Percentiles rank a stretch among this genome's conserved stretches.
phyloP scores from a whole-genome alignment of 2,113 vertebrate species.

The Pycnonotus jocosus region DNA sequence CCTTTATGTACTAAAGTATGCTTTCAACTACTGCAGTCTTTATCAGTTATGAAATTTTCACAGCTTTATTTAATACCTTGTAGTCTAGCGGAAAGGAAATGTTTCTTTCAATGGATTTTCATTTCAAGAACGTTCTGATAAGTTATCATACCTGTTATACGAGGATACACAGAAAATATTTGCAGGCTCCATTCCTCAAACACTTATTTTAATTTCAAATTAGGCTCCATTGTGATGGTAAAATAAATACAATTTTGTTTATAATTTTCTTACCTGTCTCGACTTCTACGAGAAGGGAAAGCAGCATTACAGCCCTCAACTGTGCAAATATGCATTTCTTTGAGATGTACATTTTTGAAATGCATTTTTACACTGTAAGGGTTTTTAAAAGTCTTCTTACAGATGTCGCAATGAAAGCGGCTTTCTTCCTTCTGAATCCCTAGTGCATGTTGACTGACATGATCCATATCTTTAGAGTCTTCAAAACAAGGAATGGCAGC shows the following conservation, averaged over 20 bases:
- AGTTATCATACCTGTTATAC: slow-evolving; percentile 10
- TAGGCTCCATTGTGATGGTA: slow-evolving; percentile 47
- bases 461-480: slow-evolving; percentile 69
- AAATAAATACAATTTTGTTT: slow-evolving; percentile 45
- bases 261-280: slow-evolving; percentile 88
- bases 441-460: slow-evolving; percentile 53
- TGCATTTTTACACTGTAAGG: slow-evolving; percentile 91
- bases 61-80: slow-evolving; percentile 9
- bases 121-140: slow-evolving; percentile 41
- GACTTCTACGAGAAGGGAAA: slow-evolving; percentile 91
- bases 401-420: slow-evolving; percentile 88
- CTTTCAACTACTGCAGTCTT: slow-evolving; percentile 16
- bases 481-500: slow-evolving; percentile 68
- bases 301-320: slow-evolving; percentile 89
- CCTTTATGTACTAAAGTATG: slow-evolving; percentile 12
- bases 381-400: slow-evolving; percentile 93
- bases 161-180: slow-evolving; percentile 45
- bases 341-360: slow-evolving; percentile 89
- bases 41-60: slow-evolving; percentile 31
- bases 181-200: slow-evolving; percentile 29
- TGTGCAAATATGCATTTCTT: slow-evolving; percentile 89
- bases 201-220: slow-evolving; percentile 58
- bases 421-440: slow-evolving; percentile 73
- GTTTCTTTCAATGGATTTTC: slow-evolving; percentile 49
- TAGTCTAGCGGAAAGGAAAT: slow-evolving; percentile 37